Evolutionary conservation across 2,888 invertebrate genomes (phyloP), one percentile per base, ranked within the genome.

Genomic region (Rhagonycha fulva): DNA sequence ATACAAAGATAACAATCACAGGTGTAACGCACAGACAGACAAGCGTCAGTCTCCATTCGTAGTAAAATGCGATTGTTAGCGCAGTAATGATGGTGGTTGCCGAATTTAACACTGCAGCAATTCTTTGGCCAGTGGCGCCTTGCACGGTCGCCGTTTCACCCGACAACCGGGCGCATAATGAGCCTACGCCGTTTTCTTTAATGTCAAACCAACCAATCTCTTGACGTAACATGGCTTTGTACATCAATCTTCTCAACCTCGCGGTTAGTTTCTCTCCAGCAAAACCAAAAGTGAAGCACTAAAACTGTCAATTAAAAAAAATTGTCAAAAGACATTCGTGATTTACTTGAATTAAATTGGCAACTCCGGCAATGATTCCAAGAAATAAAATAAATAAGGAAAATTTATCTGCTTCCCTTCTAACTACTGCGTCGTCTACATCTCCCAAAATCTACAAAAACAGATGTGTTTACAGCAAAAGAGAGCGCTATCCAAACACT

Each of bases 221-320:
- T 87, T 94, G 95, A 79, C 89, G 88, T 2, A 96, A 84, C 87
- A 95, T 91, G 4, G 92, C 90, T 70, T 88, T 89, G 82, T 95
- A 95, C 87, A 93, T 89, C 62, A 89, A 79, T 32, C 90, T 90
- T 71, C 96, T 89, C 3, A 96, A 86, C 77, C 96, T 89, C 83
- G 92, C 91, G 0, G 96, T 97, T 72, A 97, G 88, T 77, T 90
- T 88, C 86, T 96, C 96, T 60, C 96, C 96, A 26, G 96, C 94
- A 32, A 94, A 88, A 0, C 91, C 93, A 86, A 95, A 96, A 84
- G 47, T 60, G 28, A 74, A 76, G 5, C 66, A 63, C 72, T 76
- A n/a, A 10, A 71, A 47, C 24, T 24, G 28, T n/a, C 14, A 2
- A 14, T 30, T 4, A n/a, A n/a, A 12, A 14, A 14, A 28, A 26